Percentiles rank a stretch among this genome's conserved stretches.
Conservation (phyloP, 2,888 invertebrate species). For the Galeruca laticollis region DNA sequence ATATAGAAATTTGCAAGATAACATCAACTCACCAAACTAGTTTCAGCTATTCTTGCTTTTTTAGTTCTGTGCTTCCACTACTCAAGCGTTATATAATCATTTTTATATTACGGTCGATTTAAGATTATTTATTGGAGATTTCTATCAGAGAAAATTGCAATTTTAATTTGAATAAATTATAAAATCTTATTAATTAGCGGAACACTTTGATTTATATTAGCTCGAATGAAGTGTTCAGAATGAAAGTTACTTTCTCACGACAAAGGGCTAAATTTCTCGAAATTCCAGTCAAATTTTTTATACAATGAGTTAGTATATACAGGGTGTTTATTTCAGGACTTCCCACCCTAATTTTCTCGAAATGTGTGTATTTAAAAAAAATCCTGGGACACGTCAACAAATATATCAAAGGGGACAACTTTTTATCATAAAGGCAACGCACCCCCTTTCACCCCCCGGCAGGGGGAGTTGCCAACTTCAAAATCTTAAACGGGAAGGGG, state of each 20-base stretch:
- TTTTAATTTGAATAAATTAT: conserved; percentile 50
- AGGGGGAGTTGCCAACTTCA: too few relatives aligned
- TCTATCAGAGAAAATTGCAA: conserved; percentile 46
- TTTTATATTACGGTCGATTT: conserved; percentile 39
- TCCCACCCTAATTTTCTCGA: too few relatives aligned
- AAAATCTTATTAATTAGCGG: conserved; percentile 44
- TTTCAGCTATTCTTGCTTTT: conserved; percentile 42
- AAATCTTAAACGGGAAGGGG: too few relatives aligned
- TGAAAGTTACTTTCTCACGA: conserved; percentile 46
- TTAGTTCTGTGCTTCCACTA: conserved; percentile 29
- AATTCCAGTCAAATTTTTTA: neutral
- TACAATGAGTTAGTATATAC: too few relatives aligned
- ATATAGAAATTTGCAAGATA: conserved; percentile 45
- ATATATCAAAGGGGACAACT: too few relatives aligned
- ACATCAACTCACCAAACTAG: conserved; percentile 42
- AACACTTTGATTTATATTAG: conserved; percentile 35
- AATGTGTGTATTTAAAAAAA: too few relatives aligned
- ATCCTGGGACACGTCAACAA: too few relatives aligned
- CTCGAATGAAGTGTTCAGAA: conserved; percentile 31
- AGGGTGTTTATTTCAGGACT: too few relatives aligned
- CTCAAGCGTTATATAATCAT: conserved; percentile 43
- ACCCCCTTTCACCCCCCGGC: too few relatives aligned
- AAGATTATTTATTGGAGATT: conserved; percentile 42
- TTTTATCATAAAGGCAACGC: too few relatives aligned
- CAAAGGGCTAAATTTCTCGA: conserved; percentile 39